These are phyloP conservation scores for Xanthorhoe designata DNA, from an alignment of 2,888 invertebrate genomes.

Conservation along the genomic window DNA sequence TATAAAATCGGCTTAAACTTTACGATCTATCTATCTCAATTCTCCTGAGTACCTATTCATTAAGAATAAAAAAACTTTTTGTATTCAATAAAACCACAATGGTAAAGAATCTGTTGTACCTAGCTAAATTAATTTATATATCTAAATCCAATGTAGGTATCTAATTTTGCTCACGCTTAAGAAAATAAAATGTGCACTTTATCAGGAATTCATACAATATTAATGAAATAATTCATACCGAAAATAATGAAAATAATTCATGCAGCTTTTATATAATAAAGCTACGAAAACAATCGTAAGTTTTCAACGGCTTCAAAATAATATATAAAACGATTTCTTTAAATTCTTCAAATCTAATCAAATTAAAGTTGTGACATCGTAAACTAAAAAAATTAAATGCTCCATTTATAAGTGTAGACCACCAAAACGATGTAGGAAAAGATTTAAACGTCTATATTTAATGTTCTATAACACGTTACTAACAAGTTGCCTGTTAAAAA, in stretches of 20 bases:
- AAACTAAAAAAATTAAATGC: not conserved
- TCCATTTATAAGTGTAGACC: not conserved
- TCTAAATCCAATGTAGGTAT: too few species aligned
- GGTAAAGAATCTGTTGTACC: not conserved
- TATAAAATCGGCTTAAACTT: conserved; percentile 64
- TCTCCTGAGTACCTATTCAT: conserved; percentile 45
- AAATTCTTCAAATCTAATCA: not conserved
- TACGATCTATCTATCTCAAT: conserved; percentile 54
- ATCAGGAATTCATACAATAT: too few species aligned
- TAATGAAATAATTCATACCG: too few species aligned
- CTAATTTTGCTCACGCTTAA: too few species aligned
- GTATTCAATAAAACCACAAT: too few species aligned
- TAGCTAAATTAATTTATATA: too few species aligned
- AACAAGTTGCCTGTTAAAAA: conserved; percentile 6
- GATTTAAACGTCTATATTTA: conserved; percentile 50
- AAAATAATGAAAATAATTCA: too few species aligned
- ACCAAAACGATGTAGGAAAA: conserved; percentile 1
- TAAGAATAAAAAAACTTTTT: not conserved
- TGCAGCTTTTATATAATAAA: too few species aligned
- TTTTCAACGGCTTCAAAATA: not conserved
- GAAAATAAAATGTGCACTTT: too few species aligned
- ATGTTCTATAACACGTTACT: conserved; percentile 53
- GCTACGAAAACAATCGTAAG: too few species aligned
- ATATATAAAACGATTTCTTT: not conserved
- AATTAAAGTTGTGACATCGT: not conserved